Conservation (phyloP, 2,797 vertebrate species). For the Emys orbicularis region DNA sequence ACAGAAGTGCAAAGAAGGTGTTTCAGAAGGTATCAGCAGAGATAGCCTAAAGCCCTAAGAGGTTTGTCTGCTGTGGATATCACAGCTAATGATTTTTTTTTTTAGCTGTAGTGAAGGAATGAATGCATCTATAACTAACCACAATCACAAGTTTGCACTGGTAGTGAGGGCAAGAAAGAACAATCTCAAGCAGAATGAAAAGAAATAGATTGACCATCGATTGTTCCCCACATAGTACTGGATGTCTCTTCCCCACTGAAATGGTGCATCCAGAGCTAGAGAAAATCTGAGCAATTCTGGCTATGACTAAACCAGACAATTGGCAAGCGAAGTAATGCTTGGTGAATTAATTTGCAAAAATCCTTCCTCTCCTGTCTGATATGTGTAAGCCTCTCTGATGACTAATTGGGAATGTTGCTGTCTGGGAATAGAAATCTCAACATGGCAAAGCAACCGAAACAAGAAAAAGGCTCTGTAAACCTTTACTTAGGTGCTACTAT, state of each 20-base stretch:
- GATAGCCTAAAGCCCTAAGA: conserved; percentile 65
- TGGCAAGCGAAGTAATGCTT: background rate
- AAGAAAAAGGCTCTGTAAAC: background rate
- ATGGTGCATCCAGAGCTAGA: background rate
- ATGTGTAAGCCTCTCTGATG: background rate
- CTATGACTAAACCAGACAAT: background rate
- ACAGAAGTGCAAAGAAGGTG: conserved; percentile 58
- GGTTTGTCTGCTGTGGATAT: conserved; percentile 74
- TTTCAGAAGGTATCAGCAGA: conserved; percentile 70
- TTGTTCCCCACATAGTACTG: background rate
- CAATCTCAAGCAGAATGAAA: background rate
- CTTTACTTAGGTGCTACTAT: background rate
- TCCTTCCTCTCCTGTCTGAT: background rate
- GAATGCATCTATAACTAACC: conserved; percentile 57
- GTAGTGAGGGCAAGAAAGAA: conserved; percentile 42
- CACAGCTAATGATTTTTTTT: conserved; percentile 68
- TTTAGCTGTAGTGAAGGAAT: conserved; percentile 54
- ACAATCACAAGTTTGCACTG: conserved; percentile 47
- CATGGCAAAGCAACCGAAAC: background rate
- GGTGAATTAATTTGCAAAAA: background rate
- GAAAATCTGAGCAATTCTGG: background rate
- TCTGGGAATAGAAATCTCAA: background rate
- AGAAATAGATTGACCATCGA: background rate
- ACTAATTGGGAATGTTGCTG: background rate
- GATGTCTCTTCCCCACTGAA: background rate